phyloP scores from a whole-genome alignment of 1,140 invertebrate species.

The Metaphire vulgaris region DNA sequence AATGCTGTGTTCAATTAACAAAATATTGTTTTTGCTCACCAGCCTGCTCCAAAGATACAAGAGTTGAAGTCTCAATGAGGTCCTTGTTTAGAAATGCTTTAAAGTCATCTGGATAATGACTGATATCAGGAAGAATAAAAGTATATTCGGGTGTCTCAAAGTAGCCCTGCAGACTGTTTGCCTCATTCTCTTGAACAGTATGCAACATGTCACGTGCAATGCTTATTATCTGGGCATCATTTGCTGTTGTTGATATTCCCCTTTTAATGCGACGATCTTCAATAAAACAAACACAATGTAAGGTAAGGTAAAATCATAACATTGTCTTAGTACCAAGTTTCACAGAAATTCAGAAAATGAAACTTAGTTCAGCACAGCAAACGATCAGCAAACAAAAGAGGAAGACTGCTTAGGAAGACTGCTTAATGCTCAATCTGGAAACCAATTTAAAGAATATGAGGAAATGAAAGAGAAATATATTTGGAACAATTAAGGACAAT shows the following conservation, averaged over 20 bases:
- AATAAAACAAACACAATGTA: too few species aligned
- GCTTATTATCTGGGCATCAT: background rate
- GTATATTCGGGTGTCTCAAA: constrained; percentile 52
- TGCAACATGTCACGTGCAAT: background rate
- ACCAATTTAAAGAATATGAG: too few species aligned
- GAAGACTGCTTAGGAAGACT: too few species aligned
- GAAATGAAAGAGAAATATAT: too few species aligned
- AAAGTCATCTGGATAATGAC: constrained; percentile 66
- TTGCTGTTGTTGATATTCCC: background rate
- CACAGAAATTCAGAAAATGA: too few species aligned
- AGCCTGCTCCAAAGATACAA: constrained; percentile 72
- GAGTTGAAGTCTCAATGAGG: constrained; percentile 74
- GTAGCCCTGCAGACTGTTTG: background rate
- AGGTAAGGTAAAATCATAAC: too few species aligned
- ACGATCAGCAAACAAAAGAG: too few species aligned
- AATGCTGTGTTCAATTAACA: too few species aligned
- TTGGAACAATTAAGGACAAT: too few species aligned
- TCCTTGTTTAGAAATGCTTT: constrained; percentile 78
- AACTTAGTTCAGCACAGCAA: too few species aligned
- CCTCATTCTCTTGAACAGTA: background rate
- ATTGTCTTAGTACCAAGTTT: too few species aligned
- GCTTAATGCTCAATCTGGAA: too few species aligned
- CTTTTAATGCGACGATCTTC: background rate
- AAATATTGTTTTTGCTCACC: constrained; percentile 48
- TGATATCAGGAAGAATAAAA: constrained; percentile 76